Evolutionary conservation across 35 echinoderm and acorn worm genomes (phyloP), one percentile per base, ranked within the genome.

Genomic region (Anneissia japonica): DNA sequence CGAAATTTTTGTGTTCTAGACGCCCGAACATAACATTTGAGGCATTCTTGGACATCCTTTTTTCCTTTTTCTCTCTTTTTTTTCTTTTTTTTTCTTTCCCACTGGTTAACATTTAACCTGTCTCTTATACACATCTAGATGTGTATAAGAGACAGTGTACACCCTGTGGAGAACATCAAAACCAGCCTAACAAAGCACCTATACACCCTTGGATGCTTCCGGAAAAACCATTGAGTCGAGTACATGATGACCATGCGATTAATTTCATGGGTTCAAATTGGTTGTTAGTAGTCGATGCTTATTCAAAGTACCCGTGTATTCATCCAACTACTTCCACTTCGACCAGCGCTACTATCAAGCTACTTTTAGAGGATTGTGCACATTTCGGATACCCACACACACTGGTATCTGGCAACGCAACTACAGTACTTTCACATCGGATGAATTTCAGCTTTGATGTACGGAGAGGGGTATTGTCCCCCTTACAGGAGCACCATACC

Each of bases 351-450:
- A 31, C 51, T 37, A 79, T 23, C 73, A 30, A 88, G 32, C 34
- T 31, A 74, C 34, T 45, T 40, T 38, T n/a, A 81, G 91, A 86
- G 29, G 21, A 89, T 37, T 90, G 92, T 90, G 83, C 94, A 46
- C 81, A 72, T 34, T 74, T 82, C 40, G 94, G 94, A 64, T 73
- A 92, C 13, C 90, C 94, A 36, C 83, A 93, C 31, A 84, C 84
- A 0, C 26, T 97, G 17, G 94, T 90, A 12, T 89, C 85, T 46
- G 90, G 90, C 56, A 97, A 93, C 75, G 91, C 83, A 0, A 84
- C 84, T 77, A 83, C n/a, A n/a, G n/a, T n/a, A n/a, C 38, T 30
- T 97, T 88, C 72, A 79, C 85, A 0, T 80, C 78, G 17, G 91
- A 92, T n/a, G 85, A 93, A 38, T 93, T 90, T 74, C 23, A 74